Evolutionary conservation across 2,888 invertebrate species (phyloP).

Genomic region (Melinaea menophilus): DNA sequence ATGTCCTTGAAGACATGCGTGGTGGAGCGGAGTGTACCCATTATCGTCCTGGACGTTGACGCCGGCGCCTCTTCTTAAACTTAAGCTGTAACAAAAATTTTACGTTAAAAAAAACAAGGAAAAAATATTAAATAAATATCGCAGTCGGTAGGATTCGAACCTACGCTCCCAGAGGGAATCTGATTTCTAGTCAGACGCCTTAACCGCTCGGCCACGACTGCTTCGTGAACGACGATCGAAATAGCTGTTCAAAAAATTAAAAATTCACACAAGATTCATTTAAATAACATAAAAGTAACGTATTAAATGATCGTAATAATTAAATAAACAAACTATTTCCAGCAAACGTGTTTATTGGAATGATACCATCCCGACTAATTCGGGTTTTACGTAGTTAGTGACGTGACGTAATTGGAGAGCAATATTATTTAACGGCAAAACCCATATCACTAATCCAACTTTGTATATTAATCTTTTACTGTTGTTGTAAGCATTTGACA

Average conservation of each 20-base stretch:
- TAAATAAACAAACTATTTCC: too few species aligned
- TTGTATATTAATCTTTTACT: too few species aligned
- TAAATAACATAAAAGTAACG: too few species aligned
- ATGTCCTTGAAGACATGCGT: constrained; percentile 95
- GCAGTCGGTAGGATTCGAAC: constrained; percentile 94
- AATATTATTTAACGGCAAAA: too few species aligned
- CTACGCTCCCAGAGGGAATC: constrained; percentile 94
- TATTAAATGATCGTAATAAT: too few species aligned
- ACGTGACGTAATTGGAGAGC: too few species aligned
- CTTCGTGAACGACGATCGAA: constrained; percentile 39
- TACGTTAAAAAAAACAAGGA: constrained; percentile 19
- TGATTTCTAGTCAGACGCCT: constrained; percentile 94
- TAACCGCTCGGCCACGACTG: constrained; percentile 93
- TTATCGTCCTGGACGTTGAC: constrained; percentile 95
- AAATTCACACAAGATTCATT: neutral
- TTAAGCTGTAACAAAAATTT: constrained; percentile 80
- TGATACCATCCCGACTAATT: too few species aligned
- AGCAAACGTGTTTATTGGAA: too few species aligned
- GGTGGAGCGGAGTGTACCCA: constrained; percentile 95
- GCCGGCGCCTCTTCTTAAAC: constrained; percentile 91
- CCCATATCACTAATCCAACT: too few species aligned
- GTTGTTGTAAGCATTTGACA: too few species aligned
- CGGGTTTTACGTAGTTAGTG: too few species aligned
- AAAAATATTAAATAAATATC: constrained; percentile 47
- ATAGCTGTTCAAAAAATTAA: neutral